Evolutionary conservation across 2,797 vertebrate species (phyloP), one percentile per base, ranked within the genome.

Genomic region (Chelidonichthys spinosus): DNA sequence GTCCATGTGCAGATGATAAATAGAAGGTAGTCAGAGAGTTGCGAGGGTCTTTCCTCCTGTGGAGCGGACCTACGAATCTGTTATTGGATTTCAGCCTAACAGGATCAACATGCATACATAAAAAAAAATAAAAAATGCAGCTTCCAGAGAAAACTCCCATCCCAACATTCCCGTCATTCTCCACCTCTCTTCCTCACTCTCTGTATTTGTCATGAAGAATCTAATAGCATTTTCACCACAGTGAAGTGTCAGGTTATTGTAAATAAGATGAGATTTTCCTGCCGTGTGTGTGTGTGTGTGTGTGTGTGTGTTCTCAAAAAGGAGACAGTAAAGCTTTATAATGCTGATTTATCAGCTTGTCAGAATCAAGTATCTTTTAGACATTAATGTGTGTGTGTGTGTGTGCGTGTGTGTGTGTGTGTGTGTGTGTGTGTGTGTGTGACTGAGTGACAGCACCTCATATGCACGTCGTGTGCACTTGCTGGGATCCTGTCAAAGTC

Each of bases 81-180:
- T 94, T 95, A 95, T 95, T 94, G 92, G 90, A 93, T 93, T 92
- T 91, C 86, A 86, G 79, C 89, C 89, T 95, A 94, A 94, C 92
- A 91, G 92, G 89, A 94, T 95, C 92, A 94, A 91, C 92, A 89
- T 93, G 92, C 92, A 93, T 91, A 92, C 90, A 25, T 25, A 25
- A 25, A 25, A 25, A 25, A 25, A 25, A 25, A 25, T 89, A 90
- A 93, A 88, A 92, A 89, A 87, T 84, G 85, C 87, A 84, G 84
- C 90, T 91, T 89, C 84, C 88, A 47, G 71, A 79, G 84, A 89
- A 89, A 89, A 73, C 61, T 84, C 77, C 87, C 88, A 85, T 90
- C 84, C 84, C 83, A 67, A 88, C 82, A 87, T 87, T 89, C 84
- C 85, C 73, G 81, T 85, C 86, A 76, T 81, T 85, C 85, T 89